A percentile compares a stretch with the other conserved stretches of the same genome.
Evolutionary conservation across 2,888 invertebrate genomes (phyloP).

Genomic region (Dendrolimus pini): DNA sequence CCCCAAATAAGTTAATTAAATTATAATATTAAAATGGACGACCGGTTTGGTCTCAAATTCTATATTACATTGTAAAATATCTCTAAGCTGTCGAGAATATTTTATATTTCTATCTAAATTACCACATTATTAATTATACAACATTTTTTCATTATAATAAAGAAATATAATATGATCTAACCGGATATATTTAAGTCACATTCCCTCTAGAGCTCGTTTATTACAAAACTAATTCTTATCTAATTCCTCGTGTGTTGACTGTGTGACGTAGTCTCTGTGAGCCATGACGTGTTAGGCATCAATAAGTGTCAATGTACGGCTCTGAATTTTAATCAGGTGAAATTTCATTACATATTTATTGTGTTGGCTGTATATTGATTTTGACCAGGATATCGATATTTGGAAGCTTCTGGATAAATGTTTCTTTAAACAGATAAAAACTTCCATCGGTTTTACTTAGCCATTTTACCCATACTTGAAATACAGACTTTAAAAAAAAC

Average conservation of each 20-base stretch:
- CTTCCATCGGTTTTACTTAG: too few species aligned
- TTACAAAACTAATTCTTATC: constrained; percentile 24
- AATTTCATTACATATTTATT: constrained; percentile 40
- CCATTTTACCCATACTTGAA: too few species aligned
- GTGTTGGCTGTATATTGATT: constrained; percentile 20
- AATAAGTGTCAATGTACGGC: constrained; percentile 19
- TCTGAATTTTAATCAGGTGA: constrained; percentile 58
- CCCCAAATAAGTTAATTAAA: too few species aligned
- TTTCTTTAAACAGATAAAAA: too few species aligned
- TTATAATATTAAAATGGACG: too few species aligned
- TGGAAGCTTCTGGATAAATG: constrained; percentile 24
- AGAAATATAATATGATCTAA: background rate
- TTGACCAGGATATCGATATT: constrained; percentile 45
- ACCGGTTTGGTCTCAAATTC: too few species aligned
- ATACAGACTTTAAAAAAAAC: too few species aligned
- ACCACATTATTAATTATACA: too few species aligned
- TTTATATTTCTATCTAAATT: too few species aligned
- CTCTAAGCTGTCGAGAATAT: too few species aligned
- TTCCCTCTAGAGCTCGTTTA: background rate
- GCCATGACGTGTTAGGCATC: constrained; percentile 39
- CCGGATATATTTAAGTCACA: constrained; percentile 3
- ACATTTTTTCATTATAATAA: background rate
- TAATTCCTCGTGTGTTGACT: constrained; percentile 21
- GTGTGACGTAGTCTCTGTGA: constrained; percentile 24
- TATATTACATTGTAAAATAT: too few species aligned